Percentiles rank a stretch among this genome's conserved stretches.
These are phyloP conservation scores for Raja brachyura DNA, from an alignment of 2,113 vertebrate species.

Conservation along the genomic window DNA sequence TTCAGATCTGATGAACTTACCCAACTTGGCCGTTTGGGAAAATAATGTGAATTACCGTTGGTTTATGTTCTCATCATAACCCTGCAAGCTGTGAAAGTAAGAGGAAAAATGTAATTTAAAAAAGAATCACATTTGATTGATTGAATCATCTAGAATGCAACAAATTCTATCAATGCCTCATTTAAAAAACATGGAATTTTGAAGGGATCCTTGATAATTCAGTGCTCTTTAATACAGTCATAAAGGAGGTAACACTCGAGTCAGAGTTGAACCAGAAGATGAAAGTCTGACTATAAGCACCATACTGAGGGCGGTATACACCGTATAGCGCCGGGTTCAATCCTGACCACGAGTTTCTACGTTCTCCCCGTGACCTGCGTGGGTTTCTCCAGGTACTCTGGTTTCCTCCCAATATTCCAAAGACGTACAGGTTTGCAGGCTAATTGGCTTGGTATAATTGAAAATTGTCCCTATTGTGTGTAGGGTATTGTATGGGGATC, in stretches of 20 bases:
- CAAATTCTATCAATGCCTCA: not conserved
- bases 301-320: not conserved
- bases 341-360: no score
- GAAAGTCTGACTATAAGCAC: not conserved
- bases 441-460: no score
- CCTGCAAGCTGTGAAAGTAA: not conserved
- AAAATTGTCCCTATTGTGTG: no score
- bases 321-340: no score
- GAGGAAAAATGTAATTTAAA: not conserved
- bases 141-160: not conserved
- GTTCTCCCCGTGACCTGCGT: no score
- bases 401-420: no score
- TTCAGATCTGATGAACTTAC: not conserved
- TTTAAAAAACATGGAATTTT: not conserved
- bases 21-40: not conserved
- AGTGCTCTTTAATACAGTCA: not conserved
- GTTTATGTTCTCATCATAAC: not conserved
- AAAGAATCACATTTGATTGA: not conserved
- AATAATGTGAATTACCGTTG: not conserved
- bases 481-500: no score
- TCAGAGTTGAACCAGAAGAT: not conserved
- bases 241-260: no score
- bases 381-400: no score
- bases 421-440: no score
- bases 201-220: not conserved